These are phyloP conservation scores for Lamproptera curius DNA, from an alignment of 2,888 invertebrate genomes.

Conservation along the genomic window DNA sequence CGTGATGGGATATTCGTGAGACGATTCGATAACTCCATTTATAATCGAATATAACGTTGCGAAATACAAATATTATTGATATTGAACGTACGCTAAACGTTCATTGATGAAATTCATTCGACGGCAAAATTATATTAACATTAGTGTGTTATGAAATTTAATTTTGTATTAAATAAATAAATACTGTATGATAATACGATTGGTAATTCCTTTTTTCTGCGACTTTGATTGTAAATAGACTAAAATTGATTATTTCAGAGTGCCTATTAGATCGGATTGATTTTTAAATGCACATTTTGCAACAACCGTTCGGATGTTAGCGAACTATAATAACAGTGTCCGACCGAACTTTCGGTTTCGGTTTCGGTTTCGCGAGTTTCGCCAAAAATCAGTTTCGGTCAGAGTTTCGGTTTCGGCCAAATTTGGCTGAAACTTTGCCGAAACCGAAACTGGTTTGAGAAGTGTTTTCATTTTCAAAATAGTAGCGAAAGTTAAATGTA, in stretches of 20 bases:
- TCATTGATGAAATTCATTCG: conserved; percentile 15
- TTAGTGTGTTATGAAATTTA: not conserved
- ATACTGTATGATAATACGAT: no score
- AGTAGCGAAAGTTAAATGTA: no score
- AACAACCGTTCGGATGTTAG: not conserved
- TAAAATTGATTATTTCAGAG: not conserved
- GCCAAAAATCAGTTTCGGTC: no score
- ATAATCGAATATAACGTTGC: conserved; percentile 6
- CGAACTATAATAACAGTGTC: not conserved
- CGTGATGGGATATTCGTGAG: conserved; percentile 18
- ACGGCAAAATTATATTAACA: not conserved
- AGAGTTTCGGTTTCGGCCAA: no score
- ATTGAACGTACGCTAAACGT: conserved; percentile 2
- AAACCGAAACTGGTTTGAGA: no score
- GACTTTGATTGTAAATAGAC: not conserved
- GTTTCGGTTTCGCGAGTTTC: no score
- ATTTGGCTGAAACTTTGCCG: no score
- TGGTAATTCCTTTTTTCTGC: no score
- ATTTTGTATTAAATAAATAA: not conserved
- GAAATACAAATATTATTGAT: conserved; percentile 1
- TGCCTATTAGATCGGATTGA: not conserved
- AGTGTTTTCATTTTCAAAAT: no score
- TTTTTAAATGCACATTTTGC: conserved; percentile 9
- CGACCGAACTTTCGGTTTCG: no score
- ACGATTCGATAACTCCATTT: conserved; percentile 3